These are phyloP conservation scores for Carapus acus DNA, from an alignment of 2,797 vertebrate species.

Conservation along the genomic window DNA sequence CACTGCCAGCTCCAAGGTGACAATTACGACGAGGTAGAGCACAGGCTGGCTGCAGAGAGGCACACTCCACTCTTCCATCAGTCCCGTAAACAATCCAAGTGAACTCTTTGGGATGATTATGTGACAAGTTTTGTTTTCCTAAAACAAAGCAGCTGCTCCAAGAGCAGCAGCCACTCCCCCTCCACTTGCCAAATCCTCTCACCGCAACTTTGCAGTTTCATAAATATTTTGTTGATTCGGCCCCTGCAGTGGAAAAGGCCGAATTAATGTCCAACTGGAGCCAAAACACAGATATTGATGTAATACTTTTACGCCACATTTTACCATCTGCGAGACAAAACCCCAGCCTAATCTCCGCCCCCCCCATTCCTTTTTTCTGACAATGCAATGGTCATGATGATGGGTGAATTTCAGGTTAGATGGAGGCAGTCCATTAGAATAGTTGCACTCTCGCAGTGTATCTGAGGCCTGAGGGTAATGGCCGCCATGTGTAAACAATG, in stretches of 20 bases:
- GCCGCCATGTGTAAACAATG: no score
- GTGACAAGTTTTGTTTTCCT: slow-evolving; percentile 67
- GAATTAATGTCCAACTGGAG: slow-evolving; percentile 33
- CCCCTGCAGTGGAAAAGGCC: slow-evolving; percentile 47
- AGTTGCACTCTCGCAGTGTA: no score
- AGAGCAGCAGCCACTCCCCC: slow-evolving; percentile 40
- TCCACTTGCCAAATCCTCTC: slow-evolving; percentile 44
- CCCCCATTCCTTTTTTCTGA: slow-evolving; percentile 10
- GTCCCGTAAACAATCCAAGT: slow-evolving; percentile 63
- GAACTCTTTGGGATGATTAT: slow-evolving; percentile 58
- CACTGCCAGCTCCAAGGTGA: slow-evolving; percentile 35
- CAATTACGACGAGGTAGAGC: slow-evolving; percentile 49
- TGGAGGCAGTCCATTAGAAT: no score
- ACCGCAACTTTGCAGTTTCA: slow-evolving; percentile 52
- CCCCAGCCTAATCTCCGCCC: slow-evolving; percentile 35
- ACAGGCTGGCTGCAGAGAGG: slow-evolving; percentile 43
- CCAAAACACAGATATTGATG: slow-evolving; percentile 39
- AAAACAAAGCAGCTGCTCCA: slow-evolving; percentile 67
- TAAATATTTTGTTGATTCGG: slow-evolving; percentile 45
- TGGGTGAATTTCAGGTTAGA: slow-evolving; percentile 16
- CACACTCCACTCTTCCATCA: slow-evolving; percentile 54
- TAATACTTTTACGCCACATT: slow-evolving; percentile 48
- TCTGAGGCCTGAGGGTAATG: neutral
- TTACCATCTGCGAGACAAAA: slow-evolving; percentile 55
- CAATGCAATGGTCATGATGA: slow-evolving; percentile 7